A percentile compares a stretch with the other conserved stretches of the same genome.
These are phyloP conservation scores for Sphenodon punctatus DNA, from an alignment of 2,797 vertebrate genomes.

Conservation along the genomic window DNA sequence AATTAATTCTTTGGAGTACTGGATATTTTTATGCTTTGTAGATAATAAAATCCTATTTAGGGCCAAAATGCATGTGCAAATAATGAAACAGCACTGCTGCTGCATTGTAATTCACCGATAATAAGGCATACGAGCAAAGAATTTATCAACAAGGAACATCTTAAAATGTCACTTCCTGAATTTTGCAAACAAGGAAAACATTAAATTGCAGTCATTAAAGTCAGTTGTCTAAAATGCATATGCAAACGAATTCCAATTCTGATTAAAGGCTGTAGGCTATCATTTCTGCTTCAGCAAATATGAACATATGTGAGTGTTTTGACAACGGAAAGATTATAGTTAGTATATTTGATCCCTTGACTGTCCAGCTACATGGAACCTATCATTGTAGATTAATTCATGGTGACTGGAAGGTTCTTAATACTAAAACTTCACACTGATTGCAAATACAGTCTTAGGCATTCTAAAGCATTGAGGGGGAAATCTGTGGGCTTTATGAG, in stretches of 20 bases:
- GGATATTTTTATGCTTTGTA: constrained; percentile 73
- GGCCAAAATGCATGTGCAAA: constrained; percentile 64
- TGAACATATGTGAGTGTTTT: constrained; percentile 60
- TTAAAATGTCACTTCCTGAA: constrained; percentile 37
- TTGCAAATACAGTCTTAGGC: background rate
- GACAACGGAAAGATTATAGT: constrained; percentile 59
- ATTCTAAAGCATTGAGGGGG: background rate
- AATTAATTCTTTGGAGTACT: constrained; percentile 77
- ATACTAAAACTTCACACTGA: constrained; percentile 23
- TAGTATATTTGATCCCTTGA: constrained; percentile 29
- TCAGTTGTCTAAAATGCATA: constrained; percentile 51
- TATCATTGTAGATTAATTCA: constrained; percentile 32
- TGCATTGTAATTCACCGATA: constrained; percentile 62
- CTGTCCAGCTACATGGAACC: constrained; percentile 36
- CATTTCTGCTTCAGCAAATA: constrained; percentile 67
- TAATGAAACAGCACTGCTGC: constrained; percentile 45
- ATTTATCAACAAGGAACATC: constrained; percentile 14
- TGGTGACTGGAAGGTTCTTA: background rate
- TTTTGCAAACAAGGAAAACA: constrained; percentile 52
- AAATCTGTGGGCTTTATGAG: background rate
- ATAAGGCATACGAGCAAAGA: constrained; percentile 51
- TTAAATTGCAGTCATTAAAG: constrained; percentile 42
- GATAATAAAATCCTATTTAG: constrained; percentile 74
- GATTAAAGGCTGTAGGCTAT: constrained; percentile 51
- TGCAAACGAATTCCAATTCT: constrained; percentile 49